These are phyloP conservation scores for Germaria angustata DNA, from an alignment of 2,888 invertebrate genomes.

Conservation along the genomic window DNA sequence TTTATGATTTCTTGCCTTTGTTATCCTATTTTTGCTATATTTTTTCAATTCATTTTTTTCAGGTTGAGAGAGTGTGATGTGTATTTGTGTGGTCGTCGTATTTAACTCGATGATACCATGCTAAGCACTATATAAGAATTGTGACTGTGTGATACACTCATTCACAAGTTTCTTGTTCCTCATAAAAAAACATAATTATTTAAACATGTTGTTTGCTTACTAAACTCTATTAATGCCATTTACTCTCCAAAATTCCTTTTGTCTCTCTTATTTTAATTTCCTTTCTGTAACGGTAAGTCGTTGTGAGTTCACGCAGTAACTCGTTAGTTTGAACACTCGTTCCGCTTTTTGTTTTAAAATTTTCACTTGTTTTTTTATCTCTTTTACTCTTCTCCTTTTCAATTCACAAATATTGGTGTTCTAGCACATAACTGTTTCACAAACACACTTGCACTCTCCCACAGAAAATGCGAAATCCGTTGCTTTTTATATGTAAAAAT, in stretches of 20 bases:
- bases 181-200: conserved; percentile 18
- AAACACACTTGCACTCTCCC: not conserved
- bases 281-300: conserved; percentile 42
- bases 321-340: conserved; percentile 35
- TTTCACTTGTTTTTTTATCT: conserved; percentile 32
- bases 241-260: not conserved
- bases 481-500: conserved; percentile 31
- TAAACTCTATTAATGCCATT: conserved; percentile 7
- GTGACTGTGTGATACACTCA: conserved; percentile 61
- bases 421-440: conserved; percentile 35
- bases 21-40: conserved; percentile 51
- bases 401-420: conserved; percentile 25
- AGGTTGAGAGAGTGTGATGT: conserved; percentile 35
- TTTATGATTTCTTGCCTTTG: conserved; percentile 54
- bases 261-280: conserved; percentile 22
- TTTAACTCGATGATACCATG: conserved; percentile 66
- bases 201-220: conserved; percentile 13
- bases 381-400: conserved; percentile 20
- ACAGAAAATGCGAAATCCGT: conserved; percentile 32
- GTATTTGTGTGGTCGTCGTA: conserved; percentile 52
- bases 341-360: conserved; percentile 25
- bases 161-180: conserved; percentile 47
- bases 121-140: conserved; percentile 52
- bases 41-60: conserved; percentile 28
- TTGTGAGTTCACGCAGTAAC: conserved; percentile 30